These are phyloP conservation scores for Dendronephthya gigantea DNA, from an alignment of 64 coral and sea anemone species.

Conservation along the genomic window DNA sequence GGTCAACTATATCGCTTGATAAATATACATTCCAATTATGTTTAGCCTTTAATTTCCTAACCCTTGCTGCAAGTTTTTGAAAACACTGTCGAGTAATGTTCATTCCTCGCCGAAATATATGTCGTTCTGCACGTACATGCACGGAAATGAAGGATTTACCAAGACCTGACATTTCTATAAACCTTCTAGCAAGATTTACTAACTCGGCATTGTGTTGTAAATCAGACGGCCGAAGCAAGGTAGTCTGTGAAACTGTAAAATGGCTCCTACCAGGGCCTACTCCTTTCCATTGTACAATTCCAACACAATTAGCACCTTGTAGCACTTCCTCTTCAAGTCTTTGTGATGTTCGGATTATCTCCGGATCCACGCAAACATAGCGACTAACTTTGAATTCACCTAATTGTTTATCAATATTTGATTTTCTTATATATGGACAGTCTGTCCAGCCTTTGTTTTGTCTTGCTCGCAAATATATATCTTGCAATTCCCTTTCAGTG, in stretches of 20 bases:
- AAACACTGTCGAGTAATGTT: conserved; percentile 75
- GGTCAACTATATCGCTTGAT: conserved; percentile 77
- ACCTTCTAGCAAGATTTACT: conserved; percentile 55
- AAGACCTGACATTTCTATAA: conserved; percentile 44
- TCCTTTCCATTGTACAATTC: conserved; percentile 88
- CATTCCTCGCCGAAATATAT: conserved; percentile 53
- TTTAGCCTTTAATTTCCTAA: conserved; percentile 36
- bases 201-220: conserved; percentile 66
- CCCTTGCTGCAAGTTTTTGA: conserved; percentile 59
- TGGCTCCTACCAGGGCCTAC: conserved; percentile 46
- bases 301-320: conserved; percentile 58
- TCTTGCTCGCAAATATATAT: conserved; percentile 46
- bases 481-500: conserved; percentile 35
- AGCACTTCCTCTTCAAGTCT: conserved; percentile 71
- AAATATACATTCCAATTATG: conserved; percentile 53
- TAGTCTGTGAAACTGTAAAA: conserved; percentile 49
- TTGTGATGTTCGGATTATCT: conserved; percentile 52
- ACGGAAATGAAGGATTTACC: conserved; percentile 59
- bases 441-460: conserved; percentile 64
- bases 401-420: conserved; percentile 68
- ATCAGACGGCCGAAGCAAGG: conserved; percentile 44
- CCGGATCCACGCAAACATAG: conserved; percentile 92
- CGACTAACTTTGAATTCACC: conserved; percentile 72
- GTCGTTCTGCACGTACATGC: conserved; percentile 75
- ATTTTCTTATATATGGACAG: conserved; percentile 63